Percentiles rank a stretch among this genome's conserved stretches.
phyloP scores from a whole-genome alignment of 2,888 invertebrate species.

The Neocrepidodera transversa region DNA sequence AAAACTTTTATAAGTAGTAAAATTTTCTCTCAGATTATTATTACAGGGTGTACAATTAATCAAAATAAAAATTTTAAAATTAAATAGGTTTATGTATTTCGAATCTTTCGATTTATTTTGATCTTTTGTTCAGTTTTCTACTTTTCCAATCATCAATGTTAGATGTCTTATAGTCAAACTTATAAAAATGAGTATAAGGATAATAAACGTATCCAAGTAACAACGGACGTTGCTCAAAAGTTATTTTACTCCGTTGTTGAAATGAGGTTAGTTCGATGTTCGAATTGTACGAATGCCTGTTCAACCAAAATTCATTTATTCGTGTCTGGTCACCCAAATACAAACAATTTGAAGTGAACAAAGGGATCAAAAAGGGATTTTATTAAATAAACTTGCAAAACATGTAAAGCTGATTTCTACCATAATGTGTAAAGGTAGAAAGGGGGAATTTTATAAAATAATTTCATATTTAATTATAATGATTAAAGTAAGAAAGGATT shows the following conservation, averaged over 20 bases:
- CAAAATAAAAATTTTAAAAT: too few relatives aligned
- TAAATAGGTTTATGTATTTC: too few relatives aligned
- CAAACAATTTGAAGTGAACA: background rate
- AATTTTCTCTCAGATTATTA: too few relatives aligned
- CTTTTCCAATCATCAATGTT: background rate
- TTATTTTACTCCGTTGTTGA: background rate
- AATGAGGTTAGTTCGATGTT: background rate
- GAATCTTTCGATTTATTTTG: too few relatives aligned
- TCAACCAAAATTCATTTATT: slow-evolving; percentile 1
- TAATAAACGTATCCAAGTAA: background rate
- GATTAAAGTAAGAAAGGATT: too few relatives aligned
- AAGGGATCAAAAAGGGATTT: background rate
- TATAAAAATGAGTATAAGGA: background rate
- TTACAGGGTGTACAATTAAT: too few relatives aligned
- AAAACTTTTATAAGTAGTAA: too few relatives aligned
- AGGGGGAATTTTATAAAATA: too few relatives aligned
- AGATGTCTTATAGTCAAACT: background rate
- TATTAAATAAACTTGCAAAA: too few relatives aligned
- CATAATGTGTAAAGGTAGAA: too few relatives aligned
- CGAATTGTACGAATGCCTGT: background rate
- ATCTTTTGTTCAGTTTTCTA: background rate
- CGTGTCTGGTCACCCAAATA: background rate
- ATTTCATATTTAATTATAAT: too few relatives aligned
- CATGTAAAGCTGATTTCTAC: too few relatives aligned
- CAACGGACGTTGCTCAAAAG: background rate